phyloP scores from a whole-genome alignment of 2,797 vertebrate genomes.

The Phataginus tetradactyla region DNA sequence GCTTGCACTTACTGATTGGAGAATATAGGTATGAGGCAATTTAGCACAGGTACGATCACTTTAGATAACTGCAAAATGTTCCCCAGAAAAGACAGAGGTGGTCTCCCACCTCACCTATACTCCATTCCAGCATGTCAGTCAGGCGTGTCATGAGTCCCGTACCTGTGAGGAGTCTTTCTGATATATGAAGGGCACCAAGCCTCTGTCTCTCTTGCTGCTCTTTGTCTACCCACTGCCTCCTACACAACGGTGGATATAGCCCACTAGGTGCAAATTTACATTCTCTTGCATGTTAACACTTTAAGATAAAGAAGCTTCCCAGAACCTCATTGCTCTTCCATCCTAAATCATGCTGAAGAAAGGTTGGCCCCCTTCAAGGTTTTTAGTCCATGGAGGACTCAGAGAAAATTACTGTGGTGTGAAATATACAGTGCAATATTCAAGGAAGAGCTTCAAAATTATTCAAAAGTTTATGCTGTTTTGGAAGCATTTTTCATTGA shows the following conservation, averaged over 20 bases:
- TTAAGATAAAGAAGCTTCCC: not conserved
- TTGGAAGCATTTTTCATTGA: not conserved
- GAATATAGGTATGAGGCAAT: not conserved
- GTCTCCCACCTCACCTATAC: not conserved
- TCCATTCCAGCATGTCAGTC: not conserved
- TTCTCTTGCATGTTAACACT: not conserved
- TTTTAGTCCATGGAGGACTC: not conserved
- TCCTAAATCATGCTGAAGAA: slow-evolving; percentile 27
- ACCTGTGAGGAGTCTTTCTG: not conserved
- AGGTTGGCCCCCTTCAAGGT: not conserved
- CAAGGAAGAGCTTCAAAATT: not conserved
- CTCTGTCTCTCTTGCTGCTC: not conserved
- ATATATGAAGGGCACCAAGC: not conserved
- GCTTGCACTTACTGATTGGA: not conserved
- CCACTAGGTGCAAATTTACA: not conserved
- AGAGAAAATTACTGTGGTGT: not conserved
- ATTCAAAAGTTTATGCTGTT: not conserved
- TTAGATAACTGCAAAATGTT: not conserved
- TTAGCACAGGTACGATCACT: not conserved
- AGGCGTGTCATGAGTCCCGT: not conserved
- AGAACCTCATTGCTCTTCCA: slow-evolving; percentile 21
- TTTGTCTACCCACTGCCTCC: not conserved
- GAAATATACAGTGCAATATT: not conserved
- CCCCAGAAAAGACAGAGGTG: not conserved
- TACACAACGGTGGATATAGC: not conserved